phyloP scores from a whole-genome alignment of 2,888 invertebrate genomes.

The Folsomia manolachei region DNA sequence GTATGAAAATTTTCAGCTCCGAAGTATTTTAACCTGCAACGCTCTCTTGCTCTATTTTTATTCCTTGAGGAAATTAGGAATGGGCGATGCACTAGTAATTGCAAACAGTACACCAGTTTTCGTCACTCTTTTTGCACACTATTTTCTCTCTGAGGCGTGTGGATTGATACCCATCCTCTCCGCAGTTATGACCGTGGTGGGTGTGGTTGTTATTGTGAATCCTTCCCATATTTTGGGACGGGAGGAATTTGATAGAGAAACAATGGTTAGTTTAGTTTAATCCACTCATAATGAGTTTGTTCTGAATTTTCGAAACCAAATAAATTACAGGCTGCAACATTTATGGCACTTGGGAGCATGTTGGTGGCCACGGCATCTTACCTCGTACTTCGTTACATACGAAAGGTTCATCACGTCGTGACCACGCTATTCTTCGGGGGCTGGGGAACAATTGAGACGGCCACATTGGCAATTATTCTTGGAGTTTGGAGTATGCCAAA shows the following conservation, averaged over 20 bases:
- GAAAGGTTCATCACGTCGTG: conserved; percentile 82
- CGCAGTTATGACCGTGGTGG: conserved; percentile 26
- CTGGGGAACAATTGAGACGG: conserved; percentile 43
- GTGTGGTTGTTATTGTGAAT: conserved; percentile 37
- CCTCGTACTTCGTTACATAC: conserved; percentile 75
- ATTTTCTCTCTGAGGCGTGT: conserved; percentile 18
- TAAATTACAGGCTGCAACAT: conserved; percentile 33
- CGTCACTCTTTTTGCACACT: conserved; percentile 23
- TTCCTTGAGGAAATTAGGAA: conserved; percentile 32
- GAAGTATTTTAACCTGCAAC: conserved; percentile 42
- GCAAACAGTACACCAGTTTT: conserved; percentile 28
- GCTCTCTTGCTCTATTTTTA: conserved; percentile 34
- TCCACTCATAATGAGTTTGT: too few species aligned
- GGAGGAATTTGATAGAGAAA: conserved; percentile 17
- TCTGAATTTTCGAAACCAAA: background rate
- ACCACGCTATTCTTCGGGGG: conserved; percentile 64
- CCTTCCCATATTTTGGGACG: conserved; percentile 29
- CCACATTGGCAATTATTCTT: conserved; percentile 27
- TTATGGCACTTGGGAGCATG: conserved; percentile 41
- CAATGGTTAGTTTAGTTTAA: conserved; percentile 24
- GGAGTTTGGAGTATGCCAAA: conserved; percentile 36
- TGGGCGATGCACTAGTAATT: conserved; percentile 36
- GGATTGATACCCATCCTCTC: conserved; percentile 23
- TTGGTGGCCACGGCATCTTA: conserved; percentile 56
- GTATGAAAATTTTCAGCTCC: conserved; percentile 24